These are phyloP conservation scores for Stigmatopora nigra DNA, from an alignment of 2,113 vertebrate genomes.

Conservation along the genomic window DNA sequence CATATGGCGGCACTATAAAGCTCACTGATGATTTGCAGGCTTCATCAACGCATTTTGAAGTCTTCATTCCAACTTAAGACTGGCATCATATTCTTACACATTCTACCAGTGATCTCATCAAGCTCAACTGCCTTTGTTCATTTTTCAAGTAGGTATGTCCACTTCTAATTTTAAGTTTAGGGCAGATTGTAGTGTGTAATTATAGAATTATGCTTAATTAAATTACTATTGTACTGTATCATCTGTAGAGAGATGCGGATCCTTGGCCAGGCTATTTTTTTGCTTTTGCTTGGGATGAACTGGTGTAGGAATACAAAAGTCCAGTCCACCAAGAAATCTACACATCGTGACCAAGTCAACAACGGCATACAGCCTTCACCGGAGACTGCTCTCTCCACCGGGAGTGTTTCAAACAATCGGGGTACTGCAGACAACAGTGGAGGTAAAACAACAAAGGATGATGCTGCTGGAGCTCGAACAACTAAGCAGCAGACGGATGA, in stretches of 20 bases:
- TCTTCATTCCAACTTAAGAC: conserved; percentile 38
- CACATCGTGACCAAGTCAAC: conserved; percentile 35
- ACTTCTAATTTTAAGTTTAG: conserved; percentile 9
- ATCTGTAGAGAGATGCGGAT: conserved; percentile 59
- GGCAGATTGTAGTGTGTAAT: not conserved
- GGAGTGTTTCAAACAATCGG: conserved; percentile 9
- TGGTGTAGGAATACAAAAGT: conserved; percentile 56
- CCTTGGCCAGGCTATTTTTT: conserved; percentile 46
- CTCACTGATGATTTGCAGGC: conserved; percentile 50
- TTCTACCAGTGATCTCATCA: conserved; percentile 19
- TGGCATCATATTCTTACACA: conserved; percentile 37
- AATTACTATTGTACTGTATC: not conserved
- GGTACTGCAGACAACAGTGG: conserved; percentile 32
- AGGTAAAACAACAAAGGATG: conserved; percentile 40
- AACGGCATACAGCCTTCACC: conserved; percentile 39
- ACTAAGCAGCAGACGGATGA: conserved; percentile 54
- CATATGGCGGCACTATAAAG: conserved; percentile 63
- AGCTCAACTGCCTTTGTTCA: conserved; percentile 6
- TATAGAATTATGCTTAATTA: conserved; percentile 1
- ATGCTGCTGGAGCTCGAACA: conserved; percentile 28
- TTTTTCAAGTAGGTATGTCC: conserved; percentile 48
- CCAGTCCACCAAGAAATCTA: conserved; percentile 50
- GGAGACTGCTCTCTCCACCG: conserved; percentile 34
- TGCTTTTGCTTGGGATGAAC: conserved; percentile 58
- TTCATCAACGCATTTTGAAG: conserved; percentile 47